Base-by-base conservation (phyloP, 2,113 vertebrate genomes). In the Heterocephalus glaber region DNA sequence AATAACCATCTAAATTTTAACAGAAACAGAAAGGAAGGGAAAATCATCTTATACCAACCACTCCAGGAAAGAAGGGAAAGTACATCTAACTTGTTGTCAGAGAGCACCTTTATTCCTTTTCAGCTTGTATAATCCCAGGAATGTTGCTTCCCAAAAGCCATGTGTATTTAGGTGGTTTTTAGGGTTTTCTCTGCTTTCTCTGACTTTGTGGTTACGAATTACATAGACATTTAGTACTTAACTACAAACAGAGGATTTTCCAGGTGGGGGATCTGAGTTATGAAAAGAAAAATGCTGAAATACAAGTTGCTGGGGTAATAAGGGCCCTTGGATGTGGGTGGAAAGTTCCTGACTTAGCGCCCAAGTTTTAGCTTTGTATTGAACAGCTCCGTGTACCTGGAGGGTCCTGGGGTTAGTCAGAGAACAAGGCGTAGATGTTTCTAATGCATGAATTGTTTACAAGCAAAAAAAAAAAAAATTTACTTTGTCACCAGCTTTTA, bases 181-280 rank as follows among this genome's bases (percentile, higher is more conserved):
- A 84, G 87, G 76, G 82, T 85, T 95, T 84, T 95, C 92, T 85
- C 86, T 97, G 96, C 70, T 92, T 96, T 96, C 96, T 70, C 84
- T 96, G 96, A 95, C 97, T 96, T 95, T 90, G 95, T 95, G 95
- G 96, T 98, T 96, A 90, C 97, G 97, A 98, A 93, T 98, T 97
- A 97, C 70, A 84, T 30, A 96, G 95, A 93, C 83, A 72, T 56
- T 8, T 82, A 80, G 82, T 93, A 92, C 97, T 98, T 97, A 97
- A 98, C 96, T 97, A 72, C 96, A 97, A 97, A 95, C 97, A 97
- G 92, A 97, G 96, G 92, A 58, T 97, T 98, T 98, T 98, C 98
- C 98, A 98, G 97, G 97, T 98, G 96, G 97, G 96, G 93, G 95
- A 97, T 95, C 70, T 49, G 66, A 97, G 93, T 97, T 96, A 86